Conservation (phyloP, 2,113 vertebrate genomes). For the Halcyon senegalensis region DNA sequence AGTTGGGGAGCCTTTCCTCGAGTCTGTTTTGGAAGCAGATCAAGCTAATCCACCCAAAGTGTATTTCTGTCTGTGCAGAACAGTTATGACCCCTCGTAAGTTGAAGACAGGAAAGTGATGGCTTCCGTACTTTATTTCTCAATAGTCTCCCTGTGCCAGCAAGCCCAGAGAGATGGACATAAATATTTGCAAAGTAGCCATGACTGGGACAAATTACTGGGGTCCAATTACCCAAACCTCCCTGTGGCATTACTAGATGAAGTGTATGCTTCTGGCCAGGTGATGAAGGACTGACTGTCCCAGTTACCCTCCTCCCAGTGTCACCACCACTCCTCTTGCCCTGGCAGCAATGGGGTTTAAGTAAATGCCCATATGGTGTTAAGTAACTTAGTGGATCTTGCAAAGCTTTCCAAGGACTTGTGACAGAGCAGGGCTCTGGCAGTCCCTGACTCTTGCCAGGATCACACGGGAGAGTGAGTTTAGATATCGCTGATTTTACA, state of each 20-base stretch:
- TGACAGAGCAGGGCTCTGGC: not conserved
- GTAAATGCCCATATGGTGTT: accelerated
- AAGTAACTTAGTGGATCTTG: not conserved
- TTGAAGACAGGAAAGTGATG: not conserved
- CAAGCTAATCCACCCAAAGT: not conserved
- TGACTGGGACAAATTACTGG: not conserved
- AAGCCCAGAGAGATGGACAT: not conserved
- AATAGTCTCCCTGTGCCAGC: not conserved
- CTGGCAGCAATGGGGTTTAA: accelerated
- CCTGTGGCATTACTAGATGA: not conserved
- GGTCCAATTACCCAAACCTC: not conserved
- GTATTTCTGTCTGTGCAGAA: not conserved
- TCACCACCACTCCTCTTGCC: not conserved
- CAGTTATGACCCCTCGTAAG: not conserved
- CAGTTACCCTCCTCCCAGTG: not conserved
- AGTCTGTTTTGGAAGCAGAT: not conserved
- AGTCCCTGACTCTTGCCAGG: not conserved
- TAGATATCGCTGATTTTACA: conserved; percentile 1
- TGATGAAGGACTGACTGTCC: not conserved
- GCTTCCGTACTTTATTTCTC: not conserved
- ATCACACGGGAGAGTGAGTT: not conserved
- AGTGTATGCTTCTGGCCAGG: not conserved
- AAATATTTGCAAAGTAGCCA: not conserved
- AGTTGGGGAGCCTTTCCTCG: not conserved
- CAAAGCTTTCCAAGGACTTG: not conserved